Evolutionary conservation across 1,140 invertebrate genomes (phyloP).

Genomic region (Armadillidium nasatum): DNA sequence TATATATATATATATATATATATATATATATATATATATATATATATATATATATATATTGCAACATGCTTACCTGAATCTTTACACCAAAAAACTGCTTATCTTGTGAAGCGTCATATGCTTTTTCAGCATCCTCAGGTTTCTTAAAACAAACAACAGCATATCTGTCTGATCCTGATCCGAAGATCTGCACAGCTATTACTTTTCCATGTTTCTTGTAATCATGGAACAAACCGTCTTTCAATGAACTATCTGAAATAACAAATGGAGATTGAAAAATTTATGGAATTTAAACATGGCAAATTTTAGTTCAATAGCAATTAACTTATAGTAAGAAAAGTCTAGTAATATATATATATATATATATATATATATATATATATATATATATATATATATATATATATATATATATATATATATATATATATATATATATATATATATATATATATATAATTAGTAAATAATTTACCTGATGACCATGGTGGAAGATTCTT

Average conservation of each 20-base stretch:
- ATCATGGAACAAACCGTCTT: conserved; percentile 95
- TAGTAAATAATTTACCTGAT: conserved; percentile 53
- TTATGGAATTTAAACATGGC: too few species aligned
- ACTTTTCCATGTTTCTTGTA: conserved; percentile 98
- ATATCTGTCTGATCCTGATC: conserved; percentile 72
- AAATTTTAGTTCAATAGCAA: too few species aligned
- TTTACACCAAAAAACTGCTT: conserved; percentile 94
- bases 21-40: not conserved
- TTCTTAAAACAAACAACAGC: conserved; percentile 93
- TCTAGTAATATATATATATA: not conserved
- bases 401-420: conserved; percentile 6
- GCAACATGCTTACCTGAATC: conserved; percentile 69
- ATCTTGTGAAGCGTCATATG: conserved; percentile 88
- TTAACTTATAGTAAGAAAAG: too few species aligned
- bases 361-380: not conserved
- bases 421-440: conserved; percentile 13
- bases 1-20: too few species aligned
- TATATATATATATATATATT: not conserved
- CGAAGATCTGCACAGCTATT: conserved; percentile 84
- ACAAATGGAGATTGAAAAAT: too few species aligned
- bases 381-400: not conserved
- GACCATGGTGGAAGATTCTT: conserved; percentile 82
- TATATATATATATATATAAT: not conserved
- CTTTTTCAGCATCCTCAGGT: conserved; percentile 91
- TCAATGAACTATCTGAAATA: conserved; percentile 73